Percentiles rank a stretch among this genome's conserved stretches.
Conservation (phyloP, 37 sponge, comb jelly and placozoan genomes). For the Ephydatia muelleri region DNA sequence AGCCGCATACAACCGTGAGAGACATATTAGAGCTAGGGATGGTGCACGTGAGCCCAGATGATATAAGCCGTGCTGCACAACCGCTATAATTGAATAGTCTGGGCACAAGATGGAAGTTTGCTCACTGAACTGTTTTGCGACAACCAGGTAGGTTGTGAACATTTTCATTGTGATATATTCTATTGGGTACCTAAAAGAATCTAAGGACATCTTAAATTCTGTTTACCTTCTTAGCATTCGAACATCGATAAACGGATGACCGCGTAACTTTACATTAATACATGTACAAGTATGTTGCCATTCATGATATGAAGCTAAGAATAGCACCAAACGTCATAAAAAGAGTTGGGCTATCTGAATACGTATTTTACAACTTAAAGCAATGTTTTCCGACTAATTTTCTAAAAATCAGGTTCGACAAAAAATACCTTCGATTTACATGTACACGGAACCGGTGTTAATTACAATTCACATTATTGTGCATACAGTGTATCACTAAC, state of each 20-base stretch:
- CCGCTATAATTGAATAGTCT: conserved; percentile 1
- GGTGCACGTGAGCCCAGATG: neutral
- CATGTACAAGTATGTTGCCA: neutral
- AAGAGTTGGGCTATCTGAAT: conserved; percentile 1
- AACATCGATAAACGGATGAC: neutral
- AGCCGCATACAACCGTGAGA: too few species aligned
- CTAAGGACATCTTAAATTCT: neutral
- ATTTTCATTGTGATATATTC: neutral
- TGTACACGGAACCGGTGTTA: neutral
- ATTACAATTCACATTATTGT: too few species aligned
- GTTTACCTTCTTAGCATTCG: neutral
- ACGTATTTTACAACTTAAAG: neutral
- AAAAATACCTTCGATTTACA: neutral
- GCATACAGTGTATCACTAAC: too few species aligned
- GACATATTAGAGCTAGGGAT: conserved; percentile 1
- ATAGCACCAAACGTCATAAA: neutral
- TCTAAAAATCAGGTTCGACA: neutral
- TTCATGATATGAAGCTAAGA: neutral
- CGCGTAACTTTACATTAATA: neutral
- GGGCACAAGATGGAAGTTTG: conserved; percentile 1
- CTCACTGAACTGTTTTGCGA: neutral
- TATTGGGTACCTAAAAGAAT: conserved; percentile 1
- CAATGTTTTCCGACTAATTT: neutral
- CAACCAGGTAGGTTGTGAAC: conserved; percentile 1
- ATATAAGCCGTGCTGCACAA: neutral